Evolutionary conservation across 2,797 vertebrate species (phyloP), one percentile per base, ranked within the genome.

Genomic region (Syngnathus acus): DNA sequence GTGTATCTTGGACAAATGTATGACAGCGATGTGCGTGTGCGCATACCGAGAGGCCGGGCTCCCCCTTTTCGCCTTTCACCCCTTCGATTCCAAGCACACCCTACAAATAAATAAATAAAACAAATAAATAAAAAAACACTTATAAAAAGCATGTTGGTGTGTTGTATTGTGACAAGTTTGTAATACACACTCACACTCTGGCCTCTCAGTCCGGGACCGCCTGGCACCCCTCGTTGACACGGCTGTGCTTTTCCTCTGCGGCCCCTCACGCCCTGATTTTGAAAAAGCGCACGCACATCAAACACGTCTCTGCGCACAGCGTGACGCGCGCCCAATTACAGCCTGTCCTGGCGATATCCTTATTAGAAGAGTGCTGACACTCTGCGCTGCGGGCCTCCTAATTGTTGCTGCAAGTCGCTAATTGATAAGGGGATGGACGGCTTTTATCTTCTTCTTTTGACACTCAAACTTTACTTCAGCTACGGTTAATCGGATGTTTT

Each of bases 41-140:
- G 91, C 92, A 69, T 88, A 96, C 94, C 17, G 93, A 92, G 63
- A 96, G 91, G 68, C 94, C 95, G 2, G 93, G 91, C 26, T 93
- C 92, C 66, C 94, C 94, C 72, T 95, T 95, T 17, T 93, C 93
- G 66, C 94, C 95, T 69, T 94, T 95, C 51, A 48, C 82, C 65
- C 95, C 94, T 2, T 70, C 77, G 0, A 64, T 68, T 43, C 94
- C 94, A 8, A 78, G 7, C 55, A 76, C 68, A 17, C 95, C 95
- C 94, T 95, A 65, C 5, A 64, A 42, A 43, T 5, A 40, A 21
- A 43, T 43, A 42, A 5, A 17, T 7, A 2, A 47, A 47, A 16
- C 3, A 45, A 26, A 42, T 62, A 43, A 58, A 50, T 48, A 26
- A 26, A 26, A 4, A 32, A 32, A 32, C 32, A 32, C 32, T 32